These are phyloP conservation scores for Lagopus leucura DNA, from an alignment of 2,113 vertebrate species.

Conservation along the genomic window DNA sequence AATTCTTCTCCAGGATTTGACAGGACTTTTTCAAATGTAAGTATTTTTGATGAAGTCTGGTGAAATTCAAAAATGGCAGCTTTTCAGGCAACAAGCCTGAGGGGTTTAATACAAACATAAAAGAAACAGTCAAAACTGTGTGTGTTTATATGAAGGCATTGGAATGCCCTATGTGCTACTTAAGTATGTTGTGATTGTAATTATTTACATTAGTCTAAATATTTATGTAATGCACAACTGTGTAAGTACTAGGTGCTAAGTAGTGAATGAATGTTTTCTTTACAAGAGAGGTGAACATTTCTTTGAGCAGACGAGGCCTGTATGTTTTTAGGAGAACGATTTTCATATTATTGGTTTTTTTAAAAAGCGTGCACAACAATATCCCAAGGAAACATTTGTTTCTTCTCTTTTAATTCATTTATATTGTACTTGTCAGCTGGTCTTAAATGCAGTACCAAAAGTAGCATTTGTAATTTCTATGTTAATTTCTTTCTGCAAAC, in stretches of 20 bases:
- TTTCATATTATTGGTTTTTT: neutral
- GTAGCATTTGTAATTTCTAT: neutral
- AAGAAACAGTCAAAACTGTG: constrained; percentile 17
- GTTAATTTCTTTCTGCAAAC: neutral
- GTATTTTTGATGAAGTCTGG: neutral
- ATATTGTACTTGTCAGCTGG: neutral
- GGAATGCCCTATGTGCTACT: neutral
- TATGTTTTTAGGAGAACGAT: neutral
- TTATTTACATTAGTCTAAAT: constrained; percentile 51
- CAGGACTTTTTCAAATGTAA: neutral
- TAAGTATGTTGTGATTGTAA: constrained; percentile 18
- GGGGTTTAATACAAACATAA: neutral
- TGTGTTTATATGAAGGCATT: neutral
- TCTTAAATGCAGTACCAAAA: neutral
- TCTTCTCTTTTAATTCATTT: neutral
- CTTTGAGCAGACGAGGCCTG: neutral
- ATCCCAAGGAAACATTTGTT: constrained; percentile 14
- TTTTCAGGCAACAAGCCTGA: neutral
- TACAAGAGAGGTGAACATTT: neutral
- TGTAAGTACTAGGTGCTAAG: neutral
- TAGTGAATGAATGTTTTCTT: constrained; percentile 1
- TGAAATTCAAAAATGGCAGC: neutral
- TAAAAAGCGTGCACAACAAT: neutral
- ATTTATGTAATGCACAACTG: neutral
- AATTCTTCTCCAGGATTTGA: neutral